Conservation (phyloP, 2,888 invertebrate genomes). For the Nomada lathburiana region DNA sequence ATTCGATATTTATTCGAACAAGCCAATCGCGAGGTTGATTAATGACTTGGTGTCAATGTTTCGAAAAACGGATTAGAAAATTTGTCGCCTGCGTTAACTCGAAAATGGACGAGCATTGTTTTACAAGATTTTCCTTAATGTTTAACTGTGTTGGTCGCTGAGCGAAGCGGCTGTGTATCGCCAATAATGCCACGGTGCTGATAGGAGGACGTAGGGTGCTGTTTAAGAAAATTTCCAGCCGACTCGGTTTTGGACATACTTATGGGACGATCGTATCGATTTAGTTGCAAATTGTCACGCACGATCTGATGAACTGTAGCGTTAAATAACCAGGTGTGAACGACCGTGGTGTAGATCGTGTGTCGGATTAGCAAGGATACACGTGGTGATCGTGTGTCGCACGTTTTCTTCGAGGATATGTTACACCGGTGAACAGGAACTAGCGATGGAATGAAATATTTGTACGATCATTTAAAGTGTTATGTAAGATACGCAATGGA, state of each 20-base stretch:
- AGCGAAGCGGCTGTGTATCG: not conserved
- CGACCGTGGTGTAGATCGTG: constrained; percentile 28
- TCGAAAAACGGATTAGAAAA: constrained; percentile 22
- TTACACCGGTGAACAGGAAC: constrained; percentile 6
- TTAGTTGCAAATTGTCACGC: constrained; percentile 62
- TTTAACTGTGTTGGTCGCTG: no score
- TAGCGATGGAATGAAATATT: not conserved
- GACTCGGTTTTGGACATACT: no score
- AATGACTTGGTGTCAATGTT: constrained; percentile 38
- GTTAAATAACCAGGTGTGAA: constrained; percentile 46
- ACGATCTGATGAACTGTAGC: constrained; percentile 32
- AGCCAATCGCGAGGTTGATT: constrained; percentile 53
- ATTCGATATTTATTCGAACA: constrained; percentile 62
- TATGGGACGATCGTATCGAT: constrained; percentile 44
- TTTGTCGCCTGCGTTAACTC: not conserved
- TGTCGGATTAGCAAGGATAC: constrained; percentile 55
- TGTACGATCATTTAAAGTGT: not conserved
- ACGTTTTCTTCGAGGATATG: constrained; percentile 30
- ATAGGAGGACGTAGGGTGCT: constrained; percentile 44
- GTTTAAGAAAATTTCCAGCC: no score
- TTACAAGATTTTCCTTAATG: no score
- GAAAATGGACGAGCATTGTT: not conserved
- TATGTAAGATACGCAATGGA: not conserved
- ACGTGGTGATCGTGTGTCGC: constrained; percentile 47
- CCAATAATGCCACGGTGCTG: not conserved